Base-by-base conservation (phyloP, 2,888 invertebrate species). In the Actias luna region DNA sequence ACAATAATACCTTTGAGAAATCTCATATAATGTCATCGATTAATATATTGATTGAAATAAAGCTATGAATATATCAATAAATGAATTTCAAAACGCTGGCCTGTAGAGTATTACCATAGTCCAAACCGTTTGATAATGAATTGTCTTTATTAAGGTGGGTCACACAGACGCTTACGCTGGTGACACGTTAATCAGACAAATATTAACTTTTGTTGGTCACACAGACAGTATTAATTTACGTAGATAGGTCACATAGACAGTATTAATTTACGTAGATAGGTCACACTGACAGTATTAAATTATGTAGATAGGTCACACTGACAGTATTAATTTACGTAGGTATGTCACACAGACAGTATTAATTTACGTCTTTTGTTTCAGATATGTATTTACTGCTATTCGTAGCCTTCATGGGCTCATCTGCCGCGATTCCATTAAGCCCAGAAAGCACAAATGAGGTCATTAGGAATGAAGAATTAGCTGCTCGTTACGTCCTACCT, bases 401-500 rank as follows among this genome's bases (percentile, higher is more conserved):
- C 63, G 65, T 87, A 42, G 72, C 81, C 65, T 62, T 89, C 1
- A 12, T 89, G 68, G 88, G 88, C 64, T 67, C 78, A 8, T 83
- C 78, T 0, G 52, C 72, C 0, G 78, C 78, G 59, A 66, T 79
- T 2, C 87, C 89, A 0, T 1, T 84, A 1, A 46, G 62, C 8
- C 50, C 62, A 46, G 39, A 63, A 63, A 18, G 61, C 8, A 52
- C 62, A 46, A 46, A 63, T 64, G 25, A 67, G 27, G 57, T 65
- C 27, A 62, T 66, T 10, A 67, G 69, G 29, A 76, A 73, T 33
- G 69, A 67, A 5, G 69, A 73, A 16, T 62, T 77, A 0, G 72
- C 74, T 1, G 81, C 77, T 0, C 71, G 65, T 31, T 94, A 94
- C 77, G 88, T 93, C 0, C 83, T 95, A 12, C 94, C 95, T 0